Evolutionary conservation across 37 sponge, comb jelly and placozoan species (phyloP), one percentile per base, ranked within the genome.

Genomic region (Ianthella basta): DNA sequence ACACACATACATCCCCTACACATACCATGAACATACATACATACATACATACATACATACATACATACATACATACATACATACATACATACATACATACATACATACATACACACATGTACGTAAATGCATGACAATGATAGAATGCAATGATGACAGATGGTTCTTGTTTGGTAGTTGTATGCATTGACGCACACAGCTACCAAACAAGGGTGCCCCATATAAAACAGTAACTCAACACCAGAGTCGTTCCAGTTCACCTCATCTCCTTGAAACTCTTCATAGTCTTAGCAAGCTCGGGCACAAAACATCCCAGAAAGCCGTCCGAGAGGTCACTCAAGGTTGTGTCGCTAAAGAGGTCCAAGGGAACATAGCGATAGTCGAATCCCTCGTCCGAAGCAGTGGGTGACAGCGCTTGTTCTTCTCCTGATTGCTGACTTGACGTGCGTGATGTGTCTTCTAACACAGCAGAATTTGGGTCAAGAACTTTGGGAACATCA

Each of bases 41-140:
- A n/a, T n/a, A n/a, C n/a, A n/a, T n/a, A n/a, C n/a, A n/a, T n/a
- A n/a, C n/a, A n/a, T n/a, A 44, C 77, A 44, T 15, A 74, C 55
- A 78, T 10, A 69, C 34, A 30, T 6, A 69, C 70, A 69, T 33
- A 69, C 70, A 69, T 33, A 69, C 70, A 69, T 33, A 69, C 70
- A 69, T 33, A 69, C 70, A 69, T 33, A 69, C 70, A 69, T 33
- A 69, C 33, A 69, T 30, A 64, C 66, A 64, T 30, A 64, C 66
- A 64, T 30, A 64, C n/a, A n/a, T n/a, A n/a, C n/a, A n/a, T n/a
- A 8, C 50, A 3, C 50, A 44, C 50, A 44, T 8, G 8, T 8
- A 10, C 6, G 6, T 44, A 44, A 44, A 44, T 44, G 50, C 3
- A 44, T 10, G 50, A 44, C 50, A 44, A 8, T 44, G 50, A 44